A percentile compares a stretch with the other conserved stretches of the same genome.
These are phyloP conservation scores for Ennomos erosarius DNA, from an alignment of 2,888 invertebrate genomes.

Conservation along the genomic window DNA sequence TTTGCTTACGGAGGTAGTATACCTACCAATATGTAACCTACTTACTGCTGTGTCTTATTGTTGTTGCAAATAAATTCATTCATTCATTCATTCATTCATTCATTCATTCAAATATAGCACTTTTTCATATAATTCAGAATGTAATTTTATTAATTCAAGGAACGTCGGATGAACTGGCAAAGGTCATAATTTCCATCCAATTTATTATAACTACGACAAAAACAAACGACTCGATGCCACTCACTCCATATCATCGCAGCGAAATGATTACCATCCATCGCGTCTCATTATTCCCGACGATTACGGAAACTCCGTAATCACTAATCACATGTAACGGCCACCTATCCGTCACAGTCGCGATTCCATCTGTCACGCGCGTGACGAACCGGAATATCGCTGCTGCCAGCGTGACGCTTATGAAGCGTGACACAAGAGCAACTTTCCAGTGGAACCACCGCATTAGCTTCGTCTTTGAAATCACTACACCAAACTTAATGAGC, in stretches of 20 bases:
- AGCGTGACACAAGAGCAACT: conserved; percentile 38
- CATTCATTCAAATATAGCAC: too few relatives aligned
- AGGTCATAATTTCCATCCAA: not conserved
- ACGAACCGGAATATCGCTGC: conserved; percentile 47
- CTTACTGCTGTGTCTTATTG: too few relatives aligned
- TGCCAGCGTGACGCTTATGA: conserved; percentile 24
- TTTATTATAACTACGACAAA: conserved; percentile 16
- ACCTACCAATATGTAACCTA: too few relatives aligned
- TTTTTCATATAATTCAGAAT: too few relatives aligned
- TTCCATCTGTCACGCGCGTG: conserved; percentile 69
- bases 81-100: too few relatives aligned
- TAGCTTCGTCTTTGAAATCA: conserved; percentile 53
- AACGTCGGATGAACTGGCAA: too few relatives aligned
- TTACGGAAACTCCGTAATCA: conserved; percentile 69
- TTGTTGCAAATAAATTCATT: too few relatives aligned
- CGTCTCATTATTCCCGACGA: conserved; percentile 71
- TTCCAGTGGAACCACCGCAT: conserved; percentile 43
- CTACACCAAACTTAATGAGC: conserved; percentile 56
- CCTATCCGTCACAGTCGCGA: conserved; percentile 68
- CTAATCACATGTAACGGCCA: conserved; percentile 77
- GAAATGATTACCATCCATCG: conserved; percentile 48
- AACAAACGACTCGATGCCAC: conserved; percentile 32
- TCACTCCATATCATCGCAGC: conserved; percentile 27
- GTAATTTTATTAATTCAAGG: too few relatives aligned
- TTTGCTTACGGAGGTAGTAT: too few relatives aligned